Percentiles rank a stretch among this genome's conserved stretches.
These are phyloP conservation scores for Brachionus rubens DNA, from an alignment of 1,140 invertebrate species.

Conservation along the genomic window DNA sequence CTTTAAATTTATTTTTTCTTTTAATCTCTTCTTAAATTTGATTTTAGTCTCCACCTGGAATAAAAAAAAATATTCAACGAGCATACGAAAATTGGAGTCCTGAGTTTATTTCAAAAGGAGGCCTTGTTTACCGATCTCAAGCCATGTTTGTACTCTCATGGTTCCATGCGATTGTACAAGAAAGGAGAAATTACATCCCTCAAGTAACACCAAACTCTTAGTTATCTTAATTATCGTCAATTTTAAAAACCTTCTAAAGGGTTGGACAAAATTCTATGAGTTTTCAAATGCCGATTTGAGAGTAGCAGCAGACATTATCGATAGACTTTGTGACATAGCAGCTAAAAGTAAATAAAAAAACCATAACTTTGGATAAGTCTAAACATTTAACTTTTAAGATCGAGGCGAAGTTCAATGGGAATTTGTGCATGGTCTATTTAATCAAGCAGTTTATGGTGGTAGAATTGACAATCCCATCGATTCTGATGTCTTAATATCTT, in stretches of 20 bases:
- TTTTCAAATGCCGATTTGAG: slow-evolving; percentile 79
- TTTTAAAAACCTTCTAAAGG: too few relatives aligned
- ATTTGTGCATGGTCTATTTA: slow-evolving; percentile 74
- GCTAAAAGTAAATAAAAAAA: slow-evolving; percentile 47
- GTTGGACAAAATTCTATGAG: slow-evolving; percentile 84
- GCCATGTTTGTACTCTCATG: slow-evolving; percentile 72
- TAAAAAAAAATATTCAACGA: slow-evolving; percentile 67
- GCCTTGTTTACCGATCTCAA: slow-evolving; percentile 61
- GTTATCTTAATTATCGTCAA: too few relatives aligned
- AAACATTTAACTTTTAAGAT: not conserved
- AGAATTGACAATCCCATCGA: slow-evolving; percentile 79
- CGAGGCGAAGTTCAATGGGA: slow-evolving; percentile 67
- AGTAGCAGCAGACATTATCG: slow-evolving; percentile 71
- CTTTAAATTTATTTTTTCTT: not conserved
- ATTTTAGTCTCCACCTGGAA: slow-evolving; percentile 66
- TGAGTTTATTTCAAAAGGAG: slow-evolving; percentile 61
- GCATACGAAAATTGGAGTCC: slow-evolving; percentile 65
- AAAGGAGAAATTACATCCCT: slow-evolving; percentile 78
- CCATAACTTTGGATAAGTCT: not conserved
- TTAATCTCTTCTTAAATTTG: slow-evolving; percentile 1
- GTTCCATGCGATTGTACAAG: slow-evolving; percentile 81
- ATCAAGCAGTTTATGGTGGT: slow-evolving; percentile 81
- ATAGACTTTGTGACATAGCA: slow-evolving; percentile 62
- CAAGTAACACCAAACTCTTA: too few relatives aligned
- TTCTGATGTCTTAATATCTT: slow-evolving; percentile 69